A percentile compares a stretch with the other conserved stretches of the same genome.
These are phyloP conservation scores for Panopea generosa DNA, from an alignment of 2,888 invertebrate species.

Conservation along the genomic window DNA sequence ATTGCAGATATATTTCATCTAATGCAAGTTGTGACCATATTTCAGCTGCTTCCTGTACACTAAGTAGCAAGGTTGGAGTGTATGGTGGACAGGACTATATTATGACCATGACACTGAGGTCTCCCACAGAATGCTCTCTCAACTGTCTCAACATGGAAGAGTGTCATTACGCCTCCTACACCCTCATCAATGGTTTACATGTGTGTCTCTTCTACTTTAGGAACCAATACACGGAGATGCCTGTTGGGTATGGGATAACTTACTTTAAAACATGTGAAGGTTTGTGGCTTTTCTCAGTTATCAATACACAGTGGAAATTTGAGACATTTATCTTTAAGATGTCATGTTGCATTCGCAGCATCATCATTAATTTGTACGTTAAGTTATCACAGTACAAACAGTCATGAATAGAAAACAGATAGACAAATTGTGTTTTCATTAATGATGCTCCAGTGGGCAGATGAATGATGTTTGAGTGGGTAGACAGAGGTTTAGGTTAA, in stretches of 20 bases:
- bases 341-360: no score
- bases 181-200: background rate
- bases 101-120: background rate
- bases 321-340: no score
- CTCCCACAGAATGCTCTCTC: background rate
- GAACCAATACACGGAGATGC: background rate
- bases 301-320: no score
- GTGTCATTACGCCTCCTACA: background rate
- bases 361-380: no score
- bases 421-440: no score
- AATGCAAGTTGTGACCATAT: no score
- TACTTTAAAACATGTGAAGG: background rate
- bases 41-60: background rate
- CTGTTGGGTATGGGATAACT: background rate
- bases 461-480: no score
- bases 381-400: no score
- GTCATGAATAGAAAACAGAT: no score
- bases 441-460: no score
- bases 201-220: background rate
- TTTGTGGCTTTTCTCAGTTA: background rate
- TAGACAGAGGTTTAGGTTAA: no score
- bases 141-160: slow-evolving; percentile 2
- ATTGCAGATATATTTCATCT: no score
- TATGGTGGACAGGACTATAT: background rate
- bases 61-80: background rate